These are phyloP conservation scores for Chrosomus eos DNA, from an alignment of 2,797 vertebrate species.

Conservation along the genomic window DNA sequence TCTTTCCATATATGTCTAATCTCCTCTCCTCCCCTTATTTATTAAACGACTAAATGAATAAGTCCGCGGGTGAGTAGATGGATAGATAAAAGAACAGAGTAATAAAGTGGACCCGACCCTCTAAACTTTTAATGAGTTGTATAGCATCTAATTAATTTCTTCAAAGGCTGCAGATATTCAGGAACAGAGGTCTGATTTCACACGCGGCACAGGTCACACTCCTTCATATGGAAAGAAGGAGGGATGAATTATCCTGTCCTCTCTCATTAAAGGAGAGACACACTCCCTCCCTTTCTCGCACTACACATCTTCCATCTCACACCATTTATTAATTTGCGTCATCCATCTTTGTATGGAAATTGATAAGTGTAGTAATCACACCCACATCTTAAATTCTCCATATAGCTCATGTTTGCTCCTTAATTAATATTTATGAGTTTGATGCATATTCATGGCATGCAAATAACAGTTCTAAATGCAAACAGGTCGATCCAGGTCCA, in stretches of 20 bases:
- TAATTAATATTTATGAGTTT: constrained; percentile 37
- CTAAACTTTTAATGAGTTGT: constrained; percentile 66
- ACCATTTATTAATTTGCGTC: constrained; percentile 15
- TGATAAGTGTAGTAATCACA: constrained; percentile 30
- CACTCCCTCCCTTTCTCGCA: background rate
- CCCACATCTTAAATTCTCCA: constrained; percentile 4
- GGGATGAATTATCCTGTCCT: constrained; percentile 50
- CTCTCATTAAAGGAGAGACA: constrained; percentile 46
- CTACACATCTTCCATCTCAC: constrained; percentile 18
- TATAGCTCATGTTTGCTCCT: constrained; percentile 12
- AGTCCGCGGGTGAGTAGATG: constrained; percentile 53
- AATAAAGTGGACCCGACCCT: constrained; percentile 60
- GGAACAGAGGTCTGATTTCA: constrained; percentile 59
- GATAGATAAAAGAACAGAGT: constrained; percentile 59
- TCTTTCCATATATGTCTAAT: constrained; percentile 4
- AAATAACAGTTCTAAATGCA: constrained; percentile 2
- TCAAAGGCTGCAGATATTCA: constrained; percentile 66
- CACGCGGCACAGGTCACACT: constrained; percentile 7
- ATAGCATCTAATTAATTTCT: constrained; percentile 70
- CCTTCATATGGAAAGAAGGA: constrained; percentile 29
- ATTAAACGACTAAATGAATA: constrained; percentile 28
- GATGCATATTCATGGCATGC: constrained; percentile 31
- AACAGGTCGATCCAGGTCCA: constrained; percentile 18
- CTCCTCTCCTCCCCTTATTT: constrained; percentile 12
- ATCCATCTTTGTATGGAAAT: constrained; percentile 28